Evolutionary conservation across 2,888 invertebrate genomes (phyloP), one percentile per base, ranked within the genome.

Genomic region (Ecdyonurus torrentis): DNA sequence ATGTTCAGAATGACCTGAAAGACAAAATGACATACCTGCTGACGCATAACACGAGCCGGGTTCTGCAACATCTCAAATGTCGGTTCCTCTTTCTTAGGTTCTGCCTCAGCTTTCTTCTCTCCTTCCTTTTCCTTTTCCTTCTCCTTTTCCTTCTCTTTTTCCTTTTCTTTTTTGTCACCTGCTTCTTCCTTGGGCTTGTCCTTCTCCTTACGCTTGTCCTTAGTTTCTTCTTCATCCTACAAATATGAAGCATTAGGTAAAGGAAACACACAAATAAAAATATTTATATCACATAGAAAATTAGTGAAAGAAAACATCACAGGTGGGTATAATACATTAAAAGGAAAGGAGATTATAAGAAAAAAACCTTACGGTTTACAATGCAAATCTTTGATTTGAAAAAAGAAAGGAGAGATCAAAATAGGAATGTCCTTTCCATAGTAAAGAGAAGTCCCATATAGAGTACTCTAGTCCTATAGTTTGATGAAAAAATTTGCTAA

Each of bases 1-100:
- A 58, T 23, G 20, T 25, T 24, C n/a, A 15, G 3, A 20, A 50
- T 23, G 19, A 3, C 10, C 18, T 23, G 23, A 19, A n/a, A 60
- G 3, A 5, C 19, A 3, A 5, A 1, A n/a, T 60, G 24, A 23
- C 25, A 2, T 66, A 77, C 74, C 73, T 97, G 99, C 71, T 93
- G 92, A 67, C 94, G 86, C 82, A 99, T 86, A 1, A 93, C 86
- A 63, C 99, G 84, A 0, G 95, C 95, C 0, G 99, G 99, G 78
- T 99, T 99, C 70, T 85, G 85, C 58, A 99, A 77, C 67, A 94
- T 87, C 76, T 96, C 95, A 76, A 90, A 95, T 66, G 77, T 84
- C 0, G 96, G 90, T 72, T 99, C 99, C 71, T 91, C 89, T 73
- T 79, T 80, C 67, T 77, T 77, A 68, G 80, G 78, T 64, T 81